Conservation (phyloP, 2,113 vertebrate genomes). For the Equus quagga region DNA sequence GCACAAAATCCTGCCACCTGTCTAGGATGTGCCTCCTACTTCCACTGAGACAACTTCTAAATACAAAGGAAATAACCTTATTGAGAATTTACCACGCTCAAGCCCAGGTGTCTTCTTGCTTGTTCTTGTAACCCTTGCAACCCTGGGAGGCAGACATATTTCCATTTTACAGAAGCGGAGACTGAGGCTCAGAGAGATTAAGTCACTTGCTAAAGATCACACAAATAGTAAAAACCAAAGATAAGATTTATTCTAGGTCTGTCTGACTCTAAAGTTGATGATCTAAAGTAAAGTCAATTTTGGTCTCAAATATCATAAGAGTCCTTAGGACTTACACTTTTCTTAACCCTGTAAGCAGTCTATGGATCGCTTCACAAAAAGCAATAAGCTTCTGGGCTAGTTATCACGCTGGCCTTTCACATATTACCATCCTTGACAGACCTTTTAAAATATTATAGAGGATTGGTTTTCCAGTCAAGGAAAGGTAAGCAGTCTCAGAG, state of each 20-base stretch:
- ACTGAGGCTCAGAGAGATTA: not conserved
- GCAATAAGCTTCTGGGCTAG: accelerated
- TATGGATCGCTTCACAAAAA: not conserved
- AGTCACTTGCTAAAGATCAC: not conserved
- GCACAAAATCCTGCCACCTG: not conserved
- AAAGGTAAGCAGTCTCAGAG: not conserved
- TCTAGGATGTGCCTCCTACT: not conserved
- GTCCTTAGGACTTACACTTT: not conserved
- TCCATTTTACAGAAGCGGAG: not conserved
- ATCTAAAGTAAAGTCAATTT: not conserved
- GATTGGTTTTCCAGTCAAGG: not conserved
- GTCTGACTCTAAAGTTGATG: not conserved
- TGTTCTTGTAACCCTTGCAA: accelerated
- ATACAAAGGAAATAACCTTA: not conserved
- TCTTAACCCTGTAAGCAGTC: not conserved
- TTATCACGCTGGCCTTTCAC: not conserved
- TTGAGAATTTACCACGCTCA: too few relatives aligned
- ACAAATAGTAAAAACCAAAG: not conserved
- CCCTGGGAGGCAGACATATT: not conserved
- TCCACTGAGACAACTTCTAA: accelerated
- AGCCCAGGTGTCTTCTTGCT: too few relatives aligned
- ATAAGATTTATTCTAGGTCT: not conserved
- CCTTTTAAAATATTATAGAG: not conserved
- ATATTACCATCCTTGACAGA: not conserved
- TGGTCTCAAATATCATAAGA: not conserved